Base-by-base conservation (phyloP, 2,113 vertebrate genomes). In the Dinomys branickii region DNA sequence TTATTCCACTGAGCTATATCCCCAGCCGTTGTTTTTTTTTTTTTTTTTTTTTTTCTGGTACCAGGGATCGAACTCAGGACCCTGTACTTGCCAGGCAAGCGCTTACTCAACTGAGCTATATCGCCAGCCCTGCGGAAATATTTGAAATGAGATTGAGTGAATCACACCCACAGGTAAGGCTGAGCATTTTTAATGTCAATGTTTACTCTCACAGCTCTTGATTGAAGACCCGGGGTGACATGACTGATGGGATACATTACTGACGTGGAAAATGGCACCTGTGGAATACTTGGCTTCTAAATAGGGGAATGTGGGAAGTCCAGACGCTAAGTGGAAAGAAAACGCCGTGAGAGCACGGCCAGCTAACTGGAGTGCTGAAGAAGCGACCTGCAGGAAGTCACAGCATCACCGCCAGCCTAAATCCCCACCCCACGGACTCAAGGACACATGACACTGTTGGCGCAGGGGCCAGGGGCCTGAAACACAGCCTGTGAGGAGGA, bases 161-260 rank as follows among this genome's bases (percentile, higher is more conserved):
- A 7, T 3, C 2, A n/a, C 35, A 11, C 19, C 0, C 0, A 11
- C 0, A 65, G 3, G 44, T 6, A 0, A 41, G 10, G 88, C 14
- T 65, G 1, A 17, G 16, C 13, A 5, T 1, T 8, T 35, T 47
- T 28, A 11, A 47, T 7, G 13, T 14, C 73, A 30, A 17, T 24
- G 4, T 14, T 5, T 22, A 30, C 19, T 44, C 33, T 54, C 85
- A 56, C 69, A n/a, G 0, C 10, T 12, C 84, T 33, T 41, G 28
- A 80, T n/a, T 3, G 50, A 59, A 67, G 67, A 33, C 38, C 12
- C 16, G 13, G 35, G 17, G 22, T 24, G 0, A 11, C 75, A 12
- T 0, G 20, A 44, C 24, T 3, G 1, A 7, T 1, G 0, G 30
- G 35, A 6, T 38, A 22, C 16, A 54, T 1, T 2, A 3, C 26